Evolutionary conservation across 1,140 invertebrate genomes (phyloP).

Genomic region (Eueides isabella): DNA sequence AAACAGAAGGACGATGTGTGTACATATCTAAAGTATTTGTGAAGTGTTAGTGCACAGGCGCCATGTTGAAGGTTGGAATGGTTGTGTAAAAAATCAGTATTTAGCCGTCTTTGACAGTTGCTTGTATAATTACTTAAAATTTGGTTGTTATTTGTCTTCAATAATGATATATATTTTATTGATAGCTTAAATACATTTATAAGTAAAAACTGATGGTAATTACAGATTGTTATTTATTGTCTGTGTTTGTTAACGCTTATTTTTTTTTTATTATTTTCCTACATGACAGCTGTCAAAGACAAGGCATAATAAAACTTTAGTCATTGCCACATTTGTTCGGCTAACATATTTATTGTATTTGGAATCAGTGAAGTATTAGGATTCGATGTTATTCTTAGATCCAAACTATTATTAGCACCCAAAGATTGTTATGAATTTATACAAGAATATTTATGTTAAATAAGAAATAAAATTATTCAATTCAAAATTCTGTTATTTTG

Average conservation of each 20-base stretch:
- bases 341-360: conserved; percentile 63
- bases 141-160: background rate
- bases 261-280: background rate
- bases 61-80: background rate
- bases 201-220: background rate
- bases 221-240: no score
- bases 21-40: conserved; percentile 38
- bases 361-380: conserved; percentile 62
- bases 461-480: conserved; percentile 80
- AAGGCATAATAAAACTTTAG: conserved; percentile 59
- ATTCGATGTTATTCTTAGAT: conserved; percentile 71
- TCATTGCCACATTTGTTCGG: conserved; percentile 60
- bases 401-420: conserved; percentile 78
- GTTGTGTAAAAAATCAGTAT: conserved; percentile 16
- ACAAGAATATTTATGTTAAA: conserved; percentile 82
- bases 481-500: conserved; percentile 48
- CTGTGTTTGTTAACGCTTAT: no score
- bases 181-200: background rate
- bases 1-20: conserved; percentile 16
- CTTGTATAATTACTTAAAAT: background rate
- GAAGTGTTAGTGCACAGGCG: conserved; percentile 16
- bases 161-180: background rate
- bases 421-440: conserved; percentile 82
- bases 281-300: conserved; percentile 33
- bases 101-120: conserved; percentile 15